Base-by-base conservation (phyloP, 2,797 vertebrate genomes). In the Pangasius sanitwongsei region DNA sequence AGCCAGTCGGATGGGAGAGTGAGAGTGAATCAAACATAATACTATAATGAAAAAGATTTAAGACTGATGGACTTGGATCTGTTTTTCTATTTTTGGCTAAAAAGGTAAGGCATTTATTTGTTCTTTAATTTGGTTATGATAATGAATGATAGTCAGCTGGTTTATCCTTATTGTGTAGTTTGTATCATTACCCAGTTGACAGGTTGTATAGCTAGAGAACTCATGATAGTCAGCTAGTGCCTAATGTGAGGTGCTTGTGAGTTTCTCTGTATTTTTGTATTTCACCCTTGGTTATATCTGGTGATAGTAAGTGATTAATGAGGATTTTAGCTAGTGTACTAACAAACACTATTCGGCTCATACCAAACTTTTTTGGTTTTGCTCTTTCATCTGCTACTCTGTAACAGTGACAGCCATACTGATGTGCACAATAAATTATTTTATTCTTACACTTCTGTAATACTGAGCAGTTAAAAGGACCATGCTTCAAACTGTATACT, bases 101-200 rank as follows among this genome's bases (percentile, higher is more conserved):
- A 15, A 77, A n/a, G 6, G 6, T 31, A 31, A 77, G 44, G 28
- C 25, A 50, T 77, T 50, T 77, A 53, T 48, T 75, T 75, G 4
- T 82, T 59, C 55, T 82, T 82, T 63, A 28, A 83, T 63, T 83
- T 63, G n/a, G 37, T 83, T 65, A 63, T n/a, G 9, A 44, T 83
- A 28, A 44, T 16, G 25, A 44, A 15, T 8, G 25, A 37, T 6
- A 12, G 34, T 59, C 9, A 83, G 20, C 20, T 28, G 57, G 37
- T 7, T 63, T 28, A 65, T n/a, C 5, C 6, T 9, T 65, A 4
- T 28, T 44, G 81, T 65, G 59, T 37, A 16, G 59, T n/a, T 83
- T 63, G 23, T 18, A 65, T 65, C 16, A 48, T 65, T 65, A 63
- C 25, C 1, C 0, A 0, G 4, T n/a, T 65, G 6, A 83, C 20